Evolutionary conservation across 2,797 vertebrate genomes (phyloP), one percentile per base, ranked within the genome.

Genomic region (Chromobotia macracanthus): DNA sequence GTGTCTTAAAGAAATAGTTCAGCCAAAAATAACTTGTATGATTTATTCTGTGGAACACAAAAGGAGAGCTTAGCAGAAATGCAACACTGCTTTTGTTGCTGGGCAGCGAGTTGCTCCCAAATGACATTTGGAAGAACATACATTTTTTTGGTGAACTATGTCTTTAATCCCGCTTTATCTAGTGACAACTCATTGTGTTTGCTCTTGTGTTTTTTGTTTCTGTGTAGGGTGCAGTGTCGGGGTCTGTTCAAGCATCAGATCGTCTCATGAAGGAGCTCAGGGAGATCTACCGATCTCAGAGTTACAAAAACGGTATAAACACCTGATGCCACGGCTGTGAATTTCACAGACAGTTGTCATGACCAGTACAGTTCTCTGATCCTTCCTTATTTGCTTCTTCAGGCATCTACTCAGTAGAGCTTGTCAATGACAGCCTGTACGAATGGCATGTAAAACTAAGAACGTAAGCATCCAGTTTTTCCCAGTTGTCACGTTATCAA

Each of bases 191-290:
- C 9, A 2, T 8, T 18, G 15, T 46, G 28, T 68, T 4, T 75
- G 6, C 58, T 21, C 70, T 18, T 63, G 23, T 68, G 21, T 66
- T 8, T 21, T 15, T 25, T 28, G 11, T 70, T n/a, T 73, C 19
- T 38, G 7, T 77, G 35, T 74, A 99, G 98, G 97, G 96, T 87
- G 97, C 97, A 0, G 97, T 99, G 80, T 99, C 97, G 82, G 97
- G 98, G 81, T 99, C 97, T 13, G 97, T 99, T 79, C 98, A 99
- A 90, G 98, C 98, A 75, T 98, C 98, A 68, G 98, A 99, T 89
- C 95, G 98, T 83, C 95, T 99, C 83, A 99, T 99, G 97, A 99
- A 99, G 95, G 98, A 99, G 91, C 96, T 99, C 86, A 92, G 97
- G 92, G 98, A 99, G 91, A 98, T 99, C 91, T 99, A 99, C 92